Conservation (phyloP, 2,888 invertebrate genomes). For the Plebejus melissa region DNA sequence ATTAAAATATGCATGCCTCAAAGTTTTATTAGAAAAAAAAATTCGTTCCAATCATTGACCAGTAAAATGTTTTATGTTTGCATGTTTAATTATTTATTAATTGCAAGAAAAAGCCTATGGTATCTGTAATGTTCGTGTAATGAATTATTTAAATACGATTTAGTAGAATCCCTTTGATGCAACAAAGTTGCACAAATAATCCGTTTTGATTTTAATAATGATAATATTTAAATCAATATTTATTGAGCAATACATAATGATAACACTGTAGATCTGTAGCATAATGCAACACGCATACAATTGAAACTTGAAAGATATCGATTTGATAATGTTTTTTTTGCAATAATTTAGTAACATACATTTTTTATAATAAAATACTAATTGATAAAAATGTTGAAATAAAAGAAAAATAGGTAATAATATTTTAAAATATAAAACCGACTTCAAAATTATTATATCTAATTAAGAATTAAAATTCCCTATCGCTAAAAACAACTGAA, state of each 20-base stretch:
- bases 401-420: too few relatives aligned
- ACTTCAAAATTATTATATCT: too few relatives aligned
- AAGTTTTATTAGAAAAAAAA: background rate
- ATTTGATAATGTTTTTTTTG: too few relatives aligned
- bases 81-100: slow-evolving; percentile 3
- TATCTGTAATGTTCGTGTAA: background rate
- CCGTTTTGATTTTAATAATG: background rate
- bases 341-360: too few relatives aligned
- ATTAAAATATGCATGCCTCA: background rate
- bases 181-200: background rate
- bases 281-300: background rate
- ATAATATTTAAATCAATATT: background rate
- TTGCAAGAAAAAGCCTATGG: background rate
- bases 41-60: background rate
- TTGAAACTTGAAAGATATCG: background rate
- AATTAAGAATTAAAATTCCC: too few relatives aligned
- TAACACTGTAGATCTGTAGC: background rate
- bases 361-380: too few relatives aligned
- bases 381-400: too few relatives aligned
- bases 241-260: background rate
- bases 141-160: slow-evolving; percentile 20
- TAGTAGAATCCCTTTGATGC: background rate
- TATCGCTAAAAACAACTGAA: too few relatives aligned
- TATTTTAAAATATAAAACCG: too few relatives aligned
- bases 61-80: slow-evolving; percentile 11